phyloP scores from a whole-genome alignment of 2,797 vertebrate genomes.

The Acrossocheilus wenchowensis region DNA sequence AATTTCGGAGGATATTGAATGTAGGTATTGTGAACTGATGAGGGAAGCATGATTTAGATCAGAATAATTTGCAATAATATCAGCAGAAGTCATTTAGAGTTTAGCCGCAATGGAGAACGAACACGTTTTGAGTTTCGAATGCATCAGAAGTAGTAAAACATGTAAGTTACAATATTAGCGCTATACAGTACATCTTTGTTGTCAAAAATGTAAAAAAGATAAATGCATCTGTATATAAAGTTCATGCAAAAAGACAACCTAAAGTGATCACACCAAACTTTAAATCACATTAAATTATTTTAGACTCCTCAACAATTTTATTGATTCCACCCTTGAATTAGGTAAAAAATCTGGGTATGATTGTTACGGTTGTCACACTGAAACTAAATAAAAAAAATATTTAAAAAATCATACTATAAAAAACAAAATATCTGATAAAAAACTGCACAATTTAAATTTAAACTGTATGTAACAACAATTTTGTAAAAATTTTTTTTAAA shows the following conservation, averaged over 20 bases:
- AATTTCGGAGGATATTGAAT: conserved; percentile 29
- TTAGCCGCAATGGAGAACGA: neutral
- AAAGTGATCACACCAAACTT: neutral
- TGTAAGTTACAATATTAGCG: neutral
- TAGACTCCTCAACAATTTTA: neutral
- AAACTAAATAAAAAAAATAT: neutral
- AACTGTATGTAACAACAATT: neutral
- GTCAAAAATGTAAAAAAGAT: no score
- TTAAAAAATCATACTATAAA: no score
- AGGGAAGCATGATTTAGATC: conserved; percentile 28
- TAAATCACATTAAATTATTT: neutral
- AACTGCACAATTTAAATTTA: no score
- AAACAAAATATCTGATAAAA: no score
- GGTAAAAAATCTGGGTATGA: neutral
- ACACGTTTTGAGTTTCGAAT: neutral
- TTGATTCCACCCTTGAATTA: neutral
- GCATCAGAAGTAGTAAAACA: neutral
- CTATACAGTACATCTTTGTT: neutral
- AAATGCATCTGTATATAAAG: no score
- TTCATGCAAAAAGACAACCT: neutral
- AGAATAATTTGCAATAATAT: conserved; percentile 20
- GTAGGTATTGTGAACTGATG: conserved; percentile 14
- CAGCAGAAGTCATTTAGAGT: conserved; percentile 9
- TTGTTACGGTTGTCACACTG: neutral
- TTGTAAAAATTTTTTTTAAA: no score